Evolutionary conservation across 2,113 vertebrate genomes (phyloP), one percentile per base, ranked within the genome.

Genomic region (Opisthocomus hoazin): DNA sequence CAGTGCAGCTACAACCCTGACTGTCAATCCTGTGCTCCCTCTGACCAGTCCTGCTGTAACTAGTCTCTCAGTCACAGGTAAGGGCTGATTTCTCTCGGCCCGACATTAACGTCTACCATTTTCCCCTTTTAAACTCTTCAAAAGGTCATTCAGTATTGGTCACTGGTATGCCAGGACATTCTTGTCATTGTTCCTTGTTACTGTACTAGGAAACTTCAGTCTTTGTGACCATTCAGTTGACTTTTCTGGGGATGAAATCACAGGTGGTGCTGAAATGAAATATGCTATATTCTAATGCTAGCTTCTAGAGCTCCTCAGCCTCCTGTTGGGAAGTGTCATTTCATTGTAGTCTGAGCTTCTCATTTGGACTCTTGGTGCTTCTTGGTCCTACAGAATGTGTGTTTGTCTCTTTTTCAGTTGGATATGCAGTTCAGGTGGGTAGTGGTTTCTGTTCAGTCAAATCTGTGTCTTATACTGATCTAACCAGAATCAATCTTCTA

Each of bases 1-100:
- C 98, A 99, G 98, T 97, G 98, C 99, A 89, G 98, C 99, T 92
- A 99, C 99, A 94, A 99, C 99, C 87, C 98, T 99, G 98, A 99
- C 99, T 91, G 99, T 99, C 98, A 99, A 99, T 97, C 98, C 99
- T 90, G 98, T 99, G 96, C 98, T 99, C 98, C 99, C 99, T 97
- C 98, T 99, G 95, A 99, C 98, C 98, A 99, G 99, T 96, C 99
- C 98, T 93, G 95, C 97, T 57, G 98, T 99, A 89, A 98, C 99
- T 76, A 98, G 96, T 97, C 97, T 99, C 96, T 96, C 98, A 90
- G 99, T 99, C 97, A 98, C 99, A 98, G 99, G 99, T 99, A 94
- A 97, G 95, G 53, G 34, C 81, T 65, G 36, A 39, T 82, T 88
- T 87, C 81, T 84, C 26, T 76, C 76, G 15, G 10, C 37, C 19